Percentiles rank a stretch among this genome's conserved stretches.
Conservation (phyloP, 2,797 vertebrate genomes). For the Sebastiscus tertius region DNA sequence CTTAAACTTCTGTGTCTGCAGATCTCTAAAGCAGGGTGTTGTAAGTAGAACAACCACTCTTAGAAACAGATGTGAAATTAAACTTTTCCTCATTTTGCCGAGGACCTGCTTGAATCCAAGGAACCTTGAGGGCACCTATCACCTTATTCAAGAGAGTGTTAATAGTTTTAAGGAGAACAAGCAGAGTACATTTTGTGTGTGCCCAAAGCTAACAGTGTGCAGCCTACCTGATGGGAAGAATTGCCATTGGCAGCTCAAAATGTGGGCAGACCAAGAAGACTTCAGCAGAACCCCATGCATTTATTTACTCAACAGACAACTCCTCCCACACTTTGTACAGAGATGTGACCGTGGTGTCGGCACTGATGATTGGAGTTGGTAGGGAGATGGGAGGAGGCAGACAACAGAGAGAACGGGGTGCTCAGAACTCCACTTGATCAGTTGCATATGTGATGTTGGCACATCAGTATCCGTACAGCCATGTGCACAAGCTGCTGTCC, state of each 20-base stretch:
- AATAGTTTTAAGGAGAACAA: not conserved
- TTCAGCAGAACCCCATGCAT: not conserved
- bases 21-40: not conserved
- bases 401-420: constrained; percentile 29
- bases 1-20: not conserved
- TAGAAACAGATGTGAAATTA: not conserved
- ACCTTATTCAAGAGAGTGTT: not conserved
- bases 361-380: not conserved
- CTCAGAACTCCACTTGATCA: constrained; percentile 69
- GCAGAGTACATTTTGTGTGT: not conserved
- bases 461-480: constrained; percentile 51
- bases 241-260: not conserved
- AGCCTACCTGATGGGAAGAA: not conserved
- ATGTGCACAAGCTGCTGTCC: constrained; percentile 64
- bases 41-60: not conserved
- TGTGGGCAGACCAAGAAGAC: not conserved
- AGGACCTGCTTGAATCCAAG: not conserved
- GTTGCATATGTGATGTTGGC: constrained; percentile 70
- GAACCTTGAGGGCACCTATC: not conserved
- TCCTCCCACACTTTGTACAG: constrained; percentile 25
- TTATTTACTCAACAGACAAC: constrained; percentile 16
- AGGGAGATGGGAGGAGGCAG: not conserved
- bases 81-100: not conserved
- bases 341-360: constrained; percentile 18
- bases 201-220: not conserved